Evolutionary conservation across 2,888 invertebrate genomes (phyloP).

Genomic region (Caenorhabditis auriculariae): DNA sequence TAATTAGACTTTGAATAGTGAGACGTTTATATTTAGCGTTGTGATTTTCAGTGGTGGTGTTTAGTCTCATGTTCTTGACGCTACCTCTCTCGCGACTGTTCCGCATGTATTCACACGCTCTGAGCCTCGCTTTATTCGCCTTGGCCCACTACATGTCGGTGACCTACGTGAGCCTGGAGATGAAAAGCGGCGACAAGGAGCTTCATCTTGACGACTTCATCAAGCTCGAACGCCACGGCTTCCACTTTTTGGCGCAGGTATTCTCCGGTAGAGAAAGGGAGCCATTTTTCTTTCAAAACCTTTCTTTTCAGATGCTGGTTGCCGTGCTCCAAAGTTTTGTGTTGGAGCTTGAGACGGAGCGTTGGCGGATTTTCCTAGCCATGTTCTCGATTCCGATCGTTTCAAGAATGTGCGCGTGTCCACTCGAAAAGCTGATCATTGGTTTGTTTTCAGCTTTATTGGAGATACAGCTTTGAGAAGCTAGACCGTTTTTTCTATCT

Average conservation of each 20-base stretch:
- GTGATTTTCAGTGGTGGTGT: slow-evolving; percentile 67
- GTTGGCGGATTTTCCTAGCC: slow-evolving; percentile 64
- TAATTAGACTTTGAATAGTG: too few species aligned
- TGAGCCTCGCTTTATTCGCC: slow-evolving; percentile 65
- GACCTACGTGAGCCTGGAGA: slow-evolving; percentile 65
- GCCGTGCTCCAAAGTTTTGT: slow-evolving; percentile 61
- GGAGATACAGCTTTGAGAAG: background rate
- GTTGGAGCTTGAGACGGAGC: slow-evolving; percentile 64
- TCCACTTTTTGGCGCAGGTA: slow-evolving; percentile 56
- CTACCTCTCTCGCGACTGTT: slow-evolving; percentile 67
- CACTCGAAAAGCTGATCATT: slow-evolving; percentile 61
- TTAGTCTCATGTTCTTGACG: slow-evolving; percentile 66
- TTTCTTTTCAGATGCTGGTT: slow-evolving; percentile 16
- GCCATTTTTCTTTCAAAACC: background rate
- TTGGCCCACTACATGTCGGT: slow-evolving; percentile 66
- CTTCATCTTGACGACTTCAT: slow-evolving; percentile 58
- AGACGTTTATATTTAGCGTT: too few species aligned
- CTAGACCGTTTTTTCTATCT: background rate
- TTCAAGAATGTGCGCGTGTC: slow-evolving; percentile 66
- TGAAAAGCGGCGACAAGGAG: slow-evolving; percentile 41
- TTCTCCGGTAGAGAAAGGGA: background rate
- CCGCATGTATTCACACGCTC: slow-evolving; percentile 67
- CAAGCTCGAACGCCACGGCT: slow-evolving; percentile 57
- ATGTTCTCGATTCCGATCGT: slow-evolving; percentile 68
- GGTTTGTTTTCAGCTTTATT: slow-evolving; percentile 37